Evolutionary conservation across 2,113 vertebrate genomes (phyloP), one percentile per base, ranked within the genome.

Genomic region (Neotragus moschatus): DNA sequence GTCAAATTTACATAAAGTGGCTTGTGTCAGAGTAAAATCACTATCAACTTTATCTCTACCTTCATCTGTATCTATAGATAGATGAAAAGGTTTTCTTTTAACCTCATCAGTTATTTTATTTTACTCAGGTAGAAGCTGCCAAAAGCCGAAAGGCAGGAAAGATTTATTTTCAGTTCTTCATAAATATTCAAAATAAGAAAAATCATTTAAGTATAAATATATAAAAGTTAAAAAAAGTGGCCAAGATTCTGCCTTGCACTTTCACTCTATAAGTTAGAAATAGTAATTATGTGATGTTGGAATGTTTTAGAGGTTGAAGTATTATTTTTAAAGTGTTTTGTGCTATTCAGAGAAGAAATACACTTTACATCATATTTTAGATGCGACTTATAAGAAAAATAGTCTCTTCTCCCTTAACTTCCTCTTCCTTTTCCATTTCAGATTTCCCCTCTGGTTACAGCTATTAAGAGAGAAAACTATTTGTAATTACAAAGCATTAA

Each of bases 281-380:
- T 86, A 90, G 17, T 92, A 95, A 85, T 79, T 70, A 28, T 43
- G 58, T 60, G 11, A 25, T 56, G 26, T 43, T 49, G n/a, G 21
- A n/a, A 81, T 53, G 49, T 53, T 88, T 95, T 88, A 93, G 53
- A 92, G 30, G 39, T 33, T 26, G n/a, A 90, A 13, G 8, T 94
- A 85, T 51, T 95, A 39, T 86, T 97, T 96, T 94, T 26, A 79
- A 94, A 94, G 39, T 79, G 56, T 87, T 90, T 88, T 92, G n/a
- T 81, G 87, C 66, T 93, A 88, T 63, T 66, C 43, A 63, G 45
- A 93, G 33, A 28, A 43, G 82, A 90, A 94, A 92, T 84, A 39
- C 11, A 84, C 56, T 75, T 91, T 81, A 75, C 23, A 70, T 82
- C 51, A 63, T 63, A 93, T 75, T 93, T 84, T 86, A 63, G 63